Conservation (phyloP, 2,797 vertebrate genomes). For the Malacoctenus gilli region DNA sequence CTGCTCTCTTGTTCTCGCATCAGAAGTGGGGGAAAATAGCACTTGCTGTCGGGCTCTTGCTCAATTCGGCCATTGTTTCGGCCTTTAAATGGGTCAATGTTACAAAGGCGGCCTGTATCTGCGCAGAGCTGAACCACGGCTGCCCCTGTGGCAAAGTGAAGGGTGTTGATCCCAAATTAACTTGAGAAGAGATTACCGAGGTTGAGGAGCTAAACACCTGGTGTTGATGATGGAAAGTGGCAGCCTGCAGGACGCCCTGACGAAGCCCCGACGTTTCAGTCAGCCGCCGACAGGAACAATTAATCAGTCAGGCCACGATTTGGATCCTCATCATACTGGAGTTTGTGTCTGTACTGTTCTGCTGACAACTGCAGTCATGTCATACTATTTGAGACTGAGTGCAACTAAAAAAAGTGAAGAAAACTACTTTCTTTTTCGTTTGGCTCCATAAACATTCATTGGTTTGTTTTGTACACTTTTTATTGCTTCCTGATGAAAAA, state of each 20-base stretch:
- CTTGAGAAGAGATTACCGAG: constrained; percentile 27
- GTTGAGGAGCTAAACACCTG: constrained; percentile 21
- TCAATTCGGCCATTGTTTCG: constrained; percentile 61
- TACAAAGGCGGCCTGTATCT: constrained; percentile 61
- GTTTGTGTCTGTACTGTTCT: constrained; percentile 3
- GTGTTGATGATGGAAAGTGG: constrained; percentile 21
- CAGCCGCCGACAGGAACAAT: not conserved
- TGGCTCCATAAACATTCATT: not conserved
- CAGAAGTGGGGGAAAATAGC: constrained; percentile 23
- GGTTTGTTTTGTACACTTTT: constrained; percentile 2
- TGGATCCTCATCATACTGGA: constrained; percentile 3
- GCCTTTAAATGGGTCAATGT: constrained; percentile 73
- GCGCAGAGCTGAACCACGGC: constrained; percentile 24
- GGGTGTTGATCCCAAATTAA: constrained; percentile 34
- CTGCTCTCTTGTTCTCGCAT: constrained; percentile 16
- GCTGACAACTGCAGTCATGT: not conserved
- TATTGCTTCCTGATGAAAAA: constrained; percentile 6
- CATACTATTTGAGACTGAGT: not conserved
- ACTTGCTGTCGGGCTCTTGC: constrained; percentile 35
- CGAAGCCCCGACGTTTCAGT: not conserved
- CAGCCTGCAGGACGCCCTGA: not conserved
- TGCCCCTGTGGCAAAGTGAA: constrained; percentile 24
- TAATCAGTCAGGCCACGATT: constrained; percentile 7
- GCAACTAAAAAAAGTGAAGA: constrained; percentile 7
- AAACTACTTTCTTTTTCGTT: no score